Evolutionary conservation across 2,113 vertebrate genomes (phyloP).

Genomic region (Nesoenas mayeri): DNA sequence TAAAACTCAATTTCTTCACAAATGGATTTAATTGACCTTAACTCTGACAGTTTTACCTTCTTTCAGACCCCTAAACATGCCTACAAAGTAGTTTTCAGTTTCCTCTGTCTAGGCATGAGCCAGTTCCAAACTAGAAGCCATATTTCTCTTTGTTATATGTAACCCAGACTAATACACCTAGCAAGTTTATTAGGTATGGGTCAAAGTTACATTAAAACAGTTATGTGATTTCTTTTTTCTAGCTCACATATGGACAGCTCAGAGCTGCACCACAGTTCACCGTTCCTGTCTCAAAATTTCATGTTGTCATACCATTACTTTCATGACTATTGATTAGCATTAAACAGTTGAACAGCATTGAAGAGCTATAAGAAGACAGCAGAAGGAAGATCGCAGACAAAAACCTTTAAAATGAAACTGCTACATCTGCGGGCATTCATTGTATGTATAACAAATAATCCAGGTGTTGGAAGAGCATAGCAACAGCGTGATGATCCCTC

Average conservation of each 20-base stretch:
- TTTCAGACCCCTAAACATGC: background rate
- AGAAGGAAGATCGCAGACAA: background rate
- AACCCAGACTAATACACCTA: background rate
- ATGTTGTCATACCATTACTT: background rate
- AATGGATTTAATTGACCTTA: background rate
- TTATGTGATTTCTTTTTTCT: background rate
- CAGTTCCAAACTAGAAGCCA: background rate
- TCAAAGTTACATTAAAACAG: background rate
- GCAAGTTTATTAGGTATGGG: background rate
- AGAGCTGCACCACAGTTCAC: background rate
- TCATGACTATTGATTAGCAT: background rate
- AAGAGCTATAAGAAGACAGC: background rate
- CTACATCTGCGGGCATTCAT: background rate
- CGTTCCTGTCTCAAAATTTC: background rate
- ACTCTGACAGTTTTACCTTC: background rate
- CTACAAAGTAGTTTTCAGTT: background rate
- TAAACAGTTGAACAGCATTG: background rate
- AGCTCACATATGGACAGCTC: background rate
- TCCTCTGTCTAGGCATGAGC: background rate
- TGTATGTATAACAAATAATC: background rate
- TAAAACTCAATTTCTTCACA: background rate
- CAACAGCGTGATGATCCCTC: background rate
- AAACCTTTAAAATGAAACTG: background rate
- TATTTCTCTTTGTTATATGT: background rate
- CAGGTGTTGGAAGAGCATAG: background rate